Base-by-base conservation (phyloP, 2,888 invertebrate genomes). In the Sarcophaga variegata region DNA sequence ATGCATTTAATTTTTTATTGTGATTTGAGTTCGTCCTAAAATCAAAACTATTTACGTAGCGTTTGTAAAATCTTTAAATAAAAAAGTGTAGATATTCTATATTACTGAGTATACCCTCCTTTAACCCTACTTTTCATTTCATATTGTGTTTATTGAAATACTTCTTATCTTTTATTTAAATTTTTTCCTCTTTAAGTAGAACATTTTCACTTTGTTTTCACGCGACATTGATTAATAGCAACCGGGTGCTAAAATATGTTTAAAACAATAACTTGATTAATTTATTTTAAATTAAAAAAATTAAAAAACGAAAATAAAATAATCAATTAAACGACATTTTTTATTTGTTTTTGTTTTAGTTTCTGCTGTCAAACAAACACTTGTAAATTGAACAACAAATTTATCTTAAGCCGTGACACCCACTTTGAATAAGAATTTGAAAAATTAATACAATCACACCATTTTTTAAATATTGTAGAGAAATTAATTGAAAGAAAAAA, bases 1-100 rank as follows among this genome's bases (percentile, higher is more conserved):
- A 69, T 86, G 69, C 78, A 74, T 87, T 82, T 87, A 82, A 81
- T 87, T 84, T 81, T 82, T n/a, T n/a, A 37, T 37, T 10, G 37
- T 10, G 10, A 37, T 6, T 37, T 37, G 37, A 1, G 37, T 37
- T 6, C 6, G 37, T 6, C 37, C n/a, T n/a, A n/a, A n/a, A n/a
- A n/a, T n/a, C 27, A 1, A 27, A 37, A 8, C 8, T 8, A 37
- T 6, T 37, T 37, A 37, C 37, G 1, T 6, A 1, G 37, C 37
- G 37, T 37, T 37, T 1, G 37, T 6, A 37, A 6, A 37, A 37
- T 37, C 6, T 37, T 37, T 37, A 6, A 37, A 37, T 37, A 37
- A 6, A 6, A 27, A 37, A 6, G 37, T 37, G 6, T 6, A 37
- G 37, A 37, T 37, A 37, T 37, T 6, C 6, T 1, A 37, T 37